Conservation (phyloP, 2,797 vertebrate species). For the Harpagifer antarcticus region DNA sequence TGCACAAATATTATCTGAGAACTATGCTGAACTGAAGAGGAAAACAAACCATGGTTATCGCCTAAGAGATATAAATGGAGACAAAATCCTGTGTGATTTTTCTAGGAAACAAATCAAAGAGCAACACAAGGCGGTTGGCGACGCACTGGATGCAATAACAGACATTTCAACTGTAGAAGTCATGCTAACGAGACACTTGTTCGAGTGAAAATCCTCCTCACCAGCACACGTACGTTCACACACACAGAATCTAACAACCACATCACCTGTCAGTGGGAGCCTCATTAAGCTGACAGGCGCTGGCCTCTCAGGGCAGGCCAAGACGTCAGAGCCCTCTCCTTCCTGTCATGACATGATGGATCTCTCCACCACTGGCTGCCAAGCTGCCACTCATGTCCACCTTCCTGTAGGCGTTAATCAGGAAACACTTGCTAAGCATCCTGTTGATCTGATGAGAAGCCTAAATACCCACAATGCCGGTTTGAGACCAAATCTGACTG, state of each 20-base stretch:
- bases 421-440: conserved; percentile 74
- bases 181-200: conserved; percentile 67
- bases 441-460: conserved; percentile 73
- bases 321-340: conserved; percentile 75
- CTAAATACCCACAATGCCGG: conserved; percentile 35
- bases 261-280: conserved; percentile 80
- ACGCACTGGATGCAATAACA: conserved; percentile 20
- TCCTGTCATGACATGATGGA: conserved; percentile 80
- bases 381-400: conserved; percentile 80
- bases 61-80: conserved; percentile 36
- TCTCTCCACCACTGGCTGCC: conserved; percentile 77
- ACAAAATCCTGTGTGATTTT: conserved; percentile 18
- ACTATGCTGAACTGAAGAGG: background rate
- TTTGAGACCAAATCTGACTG: conserved; percentile 34
- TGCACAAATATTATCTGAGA: conserved; percentile 32
- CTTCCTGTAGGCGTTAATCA: conserved; percentile 76
- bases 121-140: conserved; percentile 6
- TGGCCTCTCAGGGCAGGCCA: conserved; percentile 79
- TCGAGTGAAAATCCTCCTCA: conserved; percentile 50
- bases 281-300: conserved; percentile 83
- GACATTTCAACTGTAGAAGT: conserved; percentile 43
- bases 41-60: conserved; percentile 31
- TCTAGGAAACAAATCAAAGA: conserved; percentile 37
- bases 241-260: conserved; percentile 58
- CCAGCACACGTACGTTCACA: conserved; percentile 20